Conservation (phyloP, 1,140 invertebrate genomes). For the Dermatophagoides farinae region DNA sequence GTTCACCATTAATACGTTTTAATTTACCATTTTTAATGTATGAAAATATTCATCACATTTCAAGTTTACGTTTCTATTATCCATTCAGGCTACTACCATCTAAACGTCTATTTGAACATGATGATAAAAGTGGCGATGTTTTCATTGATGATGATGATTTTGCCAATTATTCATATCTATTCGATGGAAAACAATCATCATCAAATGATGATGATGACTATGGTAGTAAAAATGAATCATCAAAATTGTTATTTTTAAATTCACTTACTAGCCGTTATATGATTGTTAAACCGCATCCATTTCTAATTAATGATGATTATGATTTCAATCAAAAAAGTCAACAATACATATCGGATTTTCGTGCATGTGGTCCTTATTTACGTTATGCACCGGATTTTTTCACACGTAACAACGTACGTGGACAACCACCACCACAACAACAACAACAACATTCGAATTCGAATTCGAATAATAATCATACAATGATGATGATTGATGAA, state of each 20-base stretch:
- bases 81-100: background rate
- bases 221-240: too few relatives aligned
- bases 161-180: background rate
- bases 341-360: constrained; percentile 50
- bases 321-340: background rate
- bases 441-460: too few relatives aligned
- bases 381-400: background rate
- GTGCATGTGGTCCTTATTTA: constrained; percentile 51
- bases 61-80: background rate
- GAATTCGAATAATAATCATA: constrained; percentile 14
- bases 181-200: too few relatives aligned
- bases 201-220: too few relatives aligned
- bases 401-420: background rate
- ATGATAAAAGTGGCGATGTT: background rate
- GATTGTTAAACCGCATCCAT: constrained; percentile 1
- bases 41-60: background rate
- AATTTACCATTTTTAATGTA: background rate
- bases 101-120: background rate
- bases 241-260: background rate
- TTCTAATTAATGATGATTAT: background rate
- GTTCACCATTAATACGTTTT: background rate
- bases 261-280: background rate
- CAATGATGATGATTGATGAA: constrained; percentile 41
- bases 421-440: too few relatives aligned
- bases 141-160: background rate